Evolutionary conservation across 2,888 invertebrate genomes (phyloP).

Genomic region (Drosophila leonis): DNA sequence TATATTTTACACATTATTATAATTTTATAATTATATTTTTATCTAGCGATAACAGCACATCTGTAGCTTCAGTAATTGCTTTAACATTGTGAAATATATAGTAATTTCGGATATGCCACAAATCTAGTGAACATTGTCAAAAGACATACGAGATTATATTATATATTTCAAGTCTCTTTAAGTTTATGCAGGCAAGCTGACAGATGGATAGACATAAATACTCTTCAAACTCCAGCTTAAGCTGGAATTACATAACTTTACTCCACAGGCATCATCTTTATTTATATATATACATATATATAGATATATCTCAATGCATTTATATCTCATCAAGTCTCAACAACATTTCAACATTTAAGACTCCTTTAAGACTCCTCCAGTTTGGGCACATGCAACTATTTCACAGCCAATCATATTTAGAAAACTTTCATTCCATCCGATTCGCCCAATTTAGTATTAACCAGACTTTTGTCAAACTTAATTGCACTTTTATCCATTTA

Average conservation of each 20-base stretch:
- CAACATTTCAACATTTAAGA: not conserved
- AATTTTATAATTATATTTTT: not conserved
- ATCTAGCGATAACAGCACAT: not conserved
- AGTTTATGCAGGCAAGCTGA: not conserved
- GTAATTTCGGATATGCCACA: not conserved
- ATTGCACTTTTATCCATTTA: slow-evolving; percentile 65
- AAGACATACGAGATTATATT: not conserved
- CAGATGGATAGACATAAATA: slow-evolving; percentile 1
- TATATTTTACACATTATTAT: not conserved
- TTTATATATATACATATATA: not conserved
- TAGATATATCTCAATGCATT: not conserved
- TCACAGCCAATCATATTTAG: not conserved
- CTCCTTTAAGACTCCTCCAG: not conserved
- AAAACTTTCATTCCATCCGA: slow-evolving; percentile 35
- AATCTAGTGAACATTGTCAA: not conserved
- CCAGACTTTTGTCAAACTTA: slow-evolving; percentile 25
- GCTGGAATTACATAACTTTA: not conserved
- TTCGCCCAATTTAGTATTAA: not conserved
- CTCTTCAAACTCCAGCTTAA: not conserved
- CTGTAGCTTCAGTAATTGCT: not conserved
- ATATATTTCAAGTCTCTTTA: not conserved
- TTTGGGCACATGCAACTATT: not conserved
- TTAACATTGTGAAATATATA: not conserved
- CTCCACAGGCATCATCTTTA: not conserved
- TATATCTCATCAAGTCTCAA: too few relatives aligned